These are phyloP conservation scores for Falco novaeseelandiae DNA, from an alignment of 2,797 vertebrate species.

Conservation along the genomic window DNA sequence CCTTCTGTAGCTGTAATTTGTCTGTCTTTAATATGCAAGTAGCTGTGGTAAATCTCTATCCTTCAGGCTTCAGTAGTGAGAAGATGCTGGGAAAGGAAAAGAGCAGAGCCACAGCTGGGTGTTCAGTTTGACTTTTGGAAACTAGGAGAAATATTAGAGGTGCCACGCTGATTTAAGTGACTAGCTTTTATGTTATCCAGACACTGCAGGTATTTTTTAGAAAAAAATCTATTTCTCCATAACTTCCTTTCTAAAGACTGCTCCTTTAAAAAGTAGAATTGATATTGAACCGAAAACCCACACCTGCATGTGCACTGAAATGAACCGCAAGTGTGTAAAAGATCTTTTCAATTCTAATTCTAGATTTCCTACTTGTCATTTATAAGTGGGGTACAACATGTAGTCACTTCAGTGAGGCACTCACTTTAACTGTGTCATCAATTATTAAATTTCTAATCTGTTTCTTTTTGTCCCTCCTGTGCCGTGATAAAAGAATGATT, in stretches of 20 bases:
- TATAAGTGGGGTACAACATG: no score
- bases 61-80: not conserved
- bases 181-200: not conserved
- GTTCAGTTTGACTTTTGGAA: not conserved
- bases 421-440: not conserved
- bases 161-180: not conserved
- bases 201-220: not conserved
- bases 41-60: not conserved
- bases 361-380: accelerated
- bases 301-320: not conserved
- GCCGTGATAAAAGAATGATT: conserved; percentile 76
- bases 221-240: accelerated
- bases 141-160: not conserved
- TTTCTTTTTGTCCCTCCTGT: not conserved
- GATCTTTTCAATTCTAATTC: not conserved
- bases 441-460: not conserved
- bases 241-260: not conserved
- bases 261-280: not conserved
- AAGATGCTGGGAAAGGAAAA: not conserved
- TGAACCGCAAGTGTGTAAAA: accelerated
- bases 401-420: not conserved
- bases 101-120: not conserved
- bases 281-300: accelerated
- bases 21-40: not conserved
- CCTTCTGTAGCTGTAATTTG: not conserved